phyloP scores from a whole-genome alignment of 1,140 invertebrate species.

The Hycleus phaleratus region DNA sequence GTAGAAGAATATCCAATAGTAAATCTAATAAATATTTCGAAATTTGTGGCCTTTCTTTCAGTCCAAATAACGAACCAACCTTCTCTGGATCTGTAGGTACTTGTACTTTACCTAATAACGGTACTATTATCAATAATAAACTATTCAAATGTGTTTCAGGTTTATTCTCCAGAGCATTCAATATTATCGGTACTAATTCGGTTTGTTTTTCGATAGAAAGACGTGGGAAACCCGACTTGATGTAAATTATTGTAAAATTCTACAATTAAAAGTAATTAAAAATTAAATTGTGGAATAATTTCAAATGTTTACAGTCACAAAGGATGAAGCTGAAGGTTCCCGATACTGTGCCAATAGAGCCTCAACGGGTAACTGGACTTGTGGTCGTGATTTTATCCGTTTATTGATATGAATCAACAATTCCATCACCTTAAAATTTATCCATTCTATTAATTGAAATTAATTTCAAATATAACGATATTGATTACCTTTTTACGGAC shows the following conservation, averaged over 20 bases:
- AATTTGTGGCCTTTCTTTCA: constrained; percentile 58
- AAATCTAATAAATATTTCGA: constrained; percentile 64
- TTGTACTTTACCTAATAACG: constrained; percentile 65
- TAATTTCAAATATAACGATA: constrained; percentile 6
- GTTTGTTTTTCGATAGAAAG: constrained; percentile 67
- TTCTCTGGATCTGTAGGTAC: constrained; percentile 58
- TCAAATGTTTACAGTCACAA: constrained; percentile 60
- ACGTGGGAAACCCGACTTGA: constrained; percentile 84
- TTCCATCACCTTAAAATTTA: constrained; percentile 70
- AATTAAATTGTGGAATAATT: neutral
- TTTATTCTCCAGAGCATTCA: constrained; percentile 73
- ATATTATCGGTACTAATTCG: constrained; percentile 63
- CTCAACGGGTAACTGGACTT: constrained; percentile 82
- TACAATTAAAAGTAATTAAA: constrained; percentile 44
- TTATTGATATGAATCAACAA: constrained; percentile 89
- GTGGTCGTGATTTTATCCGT: constrained; percentile 72
- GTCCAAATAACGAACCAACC: constrained; percentile 51
- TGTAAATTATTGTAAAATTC: constrained; percentile 93
- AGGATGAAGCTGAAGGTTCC: constrained; percentile 68
- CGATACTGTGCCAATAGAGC: constrained; percentile 73
- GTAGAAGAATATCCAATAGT: constrained; percentile 72
- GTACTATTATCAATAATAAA: constrained; percentile 72
- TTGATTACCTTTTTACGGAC: constrained; percentile 67
- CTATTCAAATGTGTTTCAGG: constrained; percentile 80
- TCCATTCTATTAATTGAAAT: neutral